phyloP scores from a whole-genome alignment of 2,888 invertebrate species.

The Lochmaea crataegi region DNA sequence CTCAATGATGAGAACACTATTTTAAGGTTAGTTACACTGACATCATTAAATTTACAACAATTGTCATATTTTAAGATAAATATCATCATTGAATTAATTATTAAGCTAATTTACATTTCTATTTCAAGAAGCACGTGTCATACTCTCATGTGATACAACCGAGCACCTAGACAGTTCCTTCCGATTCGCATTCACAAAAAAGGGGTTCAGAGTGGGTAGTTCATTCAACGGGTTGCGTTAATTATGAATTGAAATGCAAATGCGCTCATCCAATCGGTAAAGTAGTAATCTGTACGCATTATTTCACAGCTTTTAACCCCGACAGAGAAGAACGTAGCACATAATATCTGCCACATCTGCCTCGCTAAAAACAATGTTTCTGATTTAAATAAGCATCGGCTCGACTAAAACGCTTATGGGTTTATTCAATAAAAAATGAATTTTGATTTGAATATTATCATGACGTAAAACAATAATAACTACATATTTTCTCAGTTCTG shows the following conservation, averaged over 20 bases:
- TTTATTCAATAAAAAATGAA: neutral
- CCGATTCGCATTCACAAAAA: slow-evolving; percentile 16
- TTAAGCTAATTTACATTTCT: slow-evolving; percentile 15
- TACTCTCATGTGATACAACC: slow-evolving; percentile 22
- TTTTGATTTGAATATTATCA: neutral
- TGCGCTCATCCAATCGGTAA: slow-evolving; percentile 63
- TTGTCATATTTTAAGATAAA: neutral
- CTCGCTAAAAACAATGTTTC: slow-evolving; percentile 57
- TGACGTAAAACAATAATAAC: too few relatives aligned
- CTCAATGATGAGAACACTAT: neutral
- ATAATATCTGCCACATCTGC: slow-evolving; percentile 53
- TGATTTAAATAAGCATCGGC: slow-evolving; percentile 46
- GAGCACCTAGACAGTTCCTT: slow-evolving; percentile 29
- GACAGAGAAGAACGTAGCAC: slow-evolving; percentile 47
- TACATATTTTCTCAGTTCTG: too few relatives aligned
- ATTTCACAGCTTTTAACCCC: slow-evolving; percentile 65
- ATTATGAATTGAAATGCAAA: slow-evolving; percentile 67
- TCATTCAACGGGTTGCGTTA: slow-evolving; percentile 61
- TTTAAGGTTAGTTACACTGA: neutral
- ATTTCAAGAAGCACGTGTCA: slow-evolving; percentile 26
- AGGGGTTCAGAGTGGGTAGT: slow-evolving; percentile 43
- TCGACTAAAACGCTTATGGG: neutral
- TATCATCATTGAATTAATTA: neutral
- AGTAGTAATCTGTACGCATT: slow-evolving; percentile 65
- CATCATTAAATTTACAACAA: neutral